Conservation (phyloP, 2,888 invertebrate genomes). For the Labia minor region DNA sequence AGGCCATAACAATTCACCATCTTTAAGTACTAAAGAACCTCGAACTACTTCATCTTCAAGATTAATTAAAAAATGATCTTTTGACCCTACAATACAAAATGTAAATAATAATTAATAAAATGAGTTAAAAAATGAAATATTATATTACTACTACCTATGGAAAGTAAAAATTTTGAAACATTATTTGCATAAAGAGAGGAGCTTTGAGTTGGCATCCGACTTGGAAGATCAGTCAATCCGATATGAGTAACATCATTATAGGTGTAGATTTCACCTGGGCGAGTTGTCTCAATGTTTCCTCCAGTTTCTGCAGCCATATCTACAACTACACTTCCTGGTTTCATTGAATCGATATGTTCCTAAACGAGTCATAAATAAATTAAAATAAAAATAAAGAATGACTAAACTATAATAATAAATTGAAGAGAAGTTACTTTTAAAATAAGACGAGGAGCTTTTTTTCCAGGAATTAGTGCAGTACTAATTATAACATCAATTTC, state of each 20-base stretch:
- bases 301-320: constrained; percentile 84
- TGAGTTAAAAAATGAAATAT: neutral
- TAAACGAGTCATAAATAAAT: constrained; percentile 31
- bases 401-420: constrained; percentile 20
- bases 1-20: constrained; percentile 69
- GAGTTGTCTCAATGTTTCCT: constrained; percentile 73
- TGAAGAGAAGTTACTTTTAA: constrained; percentile 47
- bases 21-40: constrained; percentile 65
- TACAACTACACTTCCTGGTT: constrained; percentile 79
- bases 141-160: constrained; percentile 51
- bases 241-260: constrained; percentile 75
- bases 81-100: constrained; percentile 47
- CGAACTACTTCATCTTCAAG: constrained; percentile 77
- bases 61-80: constrained; percentile 69
- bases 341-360: constrained; percentile 70
- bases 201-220: constrained; percentile 73
- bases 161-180: constrained; percentile 73
- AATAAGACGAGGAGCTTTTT: constrained; percentile 68
- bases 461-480: constrained; percentile 84
- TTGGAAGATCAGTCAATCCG: constrained; percentile 74
- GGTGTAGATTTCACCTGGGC: constrained; percentile 60
- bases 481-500: constrained; percentile 78
- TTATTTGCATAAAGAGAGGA: constrained; percentile 85
- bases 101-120: constrained; percentile 9
- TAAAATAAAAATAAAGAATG: constrained; percentile 22